Evolutionary conservation across 2,113 vertebrate genomes (phyloP).

Genomic region (Sinocyclocheilus anshuiensis): DNA sequence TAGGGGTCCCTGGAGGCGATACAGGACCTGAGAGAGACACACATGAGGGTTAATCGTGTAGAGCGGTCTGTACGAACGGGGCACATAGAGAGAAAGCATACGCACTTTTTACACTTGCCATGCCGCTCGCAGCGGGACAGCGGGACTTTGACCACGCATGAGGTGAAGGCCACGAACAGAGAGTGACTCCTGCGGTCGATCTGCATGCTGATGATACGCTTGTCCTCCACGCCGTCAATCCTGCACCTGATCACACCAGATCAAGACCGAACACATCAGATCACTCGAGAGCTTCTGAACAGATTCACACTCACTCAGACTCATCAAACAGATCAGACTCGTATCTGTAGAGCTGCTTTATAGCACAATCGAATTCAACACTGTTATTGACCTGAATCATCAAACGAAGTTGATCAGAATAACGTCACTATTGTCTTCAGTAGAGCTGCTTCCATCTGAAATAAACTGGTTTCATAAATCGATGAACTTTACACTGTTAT

Average conservation of each 20-base stretch:
- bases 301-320: no score
- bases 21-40: conserved; percentile 82
- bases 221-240: conserved; percentile 91
- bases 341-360: no score
- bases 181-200: conserved; percentile 85
- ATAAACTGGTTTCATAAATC: no score
- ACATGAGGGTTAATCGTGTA: background rate
- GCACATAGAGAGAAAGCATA: background rate
- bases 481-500: no score
- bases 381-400: no score
- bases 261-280: no score
- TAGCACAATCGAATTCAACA: no score
- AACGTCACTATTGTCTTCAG: no score
- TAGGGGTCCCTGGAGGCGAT: conserved; percentile 97
- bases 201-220: conserved; percentile 90
- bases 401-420: no score
- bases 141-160: conserved; percentile 91
- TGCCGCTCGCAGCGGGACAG: conserved; percentile 92
- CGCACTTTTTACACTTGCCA: conserved; percentile 90
- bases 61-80: background rate
- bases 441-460: no score
- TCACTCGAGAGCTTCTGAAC: no score
- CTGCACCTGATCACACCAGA: conserved; percentile 81
- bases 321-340: no score
- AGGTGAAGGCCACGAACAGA: conserved; percentile 90